Base-by-base conservation (phyloP, 2,888 invertebrate genomes). In the Marronus borbonicus region DNA sequence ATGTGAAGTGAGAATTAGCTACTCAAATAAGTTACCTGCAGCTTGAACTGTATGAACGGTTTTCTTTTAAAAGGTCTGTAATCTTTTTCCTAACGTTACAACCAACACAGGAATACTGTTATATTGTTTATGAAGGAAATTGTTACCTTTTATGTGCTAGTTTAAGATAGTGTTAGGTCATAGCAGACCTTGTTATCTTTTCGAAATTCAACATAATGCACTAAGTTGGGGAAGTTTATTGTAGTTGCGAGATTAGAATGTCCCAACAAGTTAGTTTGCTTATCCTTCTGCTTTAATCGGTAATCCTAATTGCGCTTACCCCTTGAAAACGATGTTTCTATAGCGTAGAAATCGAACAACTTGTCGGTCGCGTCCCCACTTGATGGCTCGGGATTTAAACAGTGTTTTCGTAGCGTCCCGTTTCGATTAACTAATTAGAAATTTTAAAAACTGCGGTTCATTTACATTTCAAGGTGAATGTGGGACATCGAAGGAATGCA, bases 241-340 rank as follows among this genome's bases (percentile, higher is more conserved):
- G n/a, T 55, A 55, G 20, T 17, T 17, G 10, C n/a, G 39, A 17
- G 65, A 65, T 65, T 65, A 65, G 36, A 17, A n/a, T n/a, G 65
- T 36, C 65, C 65, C 39, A 65, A n/a, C 65, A 8, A 65, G 65
- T 65, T 39, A n/a, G 39, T 65, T 65, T 65, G 65, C 39, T 65
- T 65, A 39, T 65, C 65, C 44, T 65, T 17, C 36, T 36, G 65
- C 31, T 65, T 65, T 65, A 44, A 65, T 65, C 65, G 39, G 39
- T 65, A 65, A 65, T 65, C 65, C 65, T 65, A 65, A 65, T 65
- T 65, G 65, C 39, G n/a, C 55, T 55, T 8, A 8, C 39, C 39
- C n/a, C 36, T 31, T 39, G 39, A 65, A 44, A 65, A 17, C 36
- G 39, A 39, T 17, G 39, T 65, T 17, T 17, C 44, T 44, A 12